Evolutionary conservation across 2,797 vertebrate species (phyloP), one percentile per base, ranked within the genome.

Genomic region (Notamacropus eugenii): DNA sequence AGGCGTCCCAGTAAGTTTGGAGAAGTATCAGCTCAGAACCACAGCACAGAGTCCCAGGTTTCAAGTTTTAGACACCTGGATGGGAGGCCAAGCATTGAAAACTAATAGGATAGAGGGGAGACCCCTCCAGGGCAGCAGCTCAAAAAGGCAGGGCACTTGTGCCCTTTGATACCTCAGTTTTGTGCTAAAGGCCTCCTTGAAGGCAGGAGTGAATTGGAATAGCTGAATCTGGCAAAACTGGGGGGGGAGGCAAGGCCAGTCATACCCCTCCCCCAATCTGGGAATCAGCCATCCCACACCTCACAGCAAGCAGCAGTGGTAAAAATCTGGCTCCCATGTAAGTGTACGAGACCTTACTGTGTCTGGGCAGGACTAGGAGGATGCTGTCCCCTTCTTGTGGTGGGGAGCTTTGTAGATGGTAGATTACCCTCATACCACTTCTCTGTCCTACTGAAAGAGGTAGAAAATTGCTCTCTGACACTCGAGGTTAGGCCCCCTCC

Each of bases 351-450:
- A 58, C 90, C 5, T 34, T 74, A 8, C 4, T 54, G 90, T 5
- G 24, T 29, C 0, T 50, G 91, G 19, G 54, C 56, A 9, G 93
- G 91, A 55, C 55, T 58, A 96, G 34, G 67, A 6, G 96, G 99
- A 99, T 57, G 99, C 99, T 0, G 98, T 97, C 27, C 98, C 98
- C 97, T 99, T 99, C 97, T 99, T 99, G 0, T 99, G 99, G 97
- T 99, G 99, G 74, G 99, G 99, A 3, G 99, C 99, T 96, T 99
- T 99, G 0, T 99, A 99, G 56, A 99, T 97, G 0, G 98, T 96
- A 40, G 98, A 16, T 98, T 98, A 31, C 98, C 99, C 11, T 99
- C 96, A 0, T 99, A 98, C 8, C 92, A 97, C 96, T 99, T 90
- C 0, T 98, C 99, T 93, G 99, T 98, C 1, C 99, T 98, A 1